Base-by-base conservation (phyloP, 2,113 vertebrate genomes). In the Myrmecobius fasciatus region DNA sequence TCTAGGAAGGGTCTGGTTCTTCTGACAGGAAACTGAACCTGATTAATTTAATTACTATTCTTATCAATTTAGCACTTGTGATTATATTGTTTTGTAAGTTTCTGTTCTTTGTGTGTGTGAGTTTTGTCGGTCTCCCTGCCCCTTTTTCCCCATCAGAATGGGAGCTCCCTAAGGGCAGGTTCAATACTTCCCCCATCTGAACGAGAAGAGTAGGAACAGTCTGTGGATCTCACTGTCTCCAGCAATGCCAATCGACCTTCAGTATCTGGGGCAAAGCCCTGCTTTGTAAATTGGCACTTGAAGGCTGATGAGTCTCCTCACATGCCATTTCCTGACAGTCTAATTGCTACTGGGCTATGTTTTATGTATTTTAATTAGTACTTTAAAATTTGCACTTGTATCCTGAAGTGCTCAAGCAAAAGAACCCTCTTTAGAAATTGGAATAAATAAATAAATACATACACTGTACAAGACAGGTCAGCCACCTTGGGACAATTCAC, bases 301-400 rank as follows among this genome's bases (percentile, higher is more conserved):
- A 91, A 24, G 8, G 25, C 52, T 90, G 60, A 31, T 49, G 36
- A 36, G 25, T 2, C 53, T 53, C 48, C 52, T 75, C 17, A 43
- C 22, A 22, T 3, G 28, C 83, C 51, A 53, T 46, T 94, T 92
- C 94, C 75, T 92, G 92, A 92, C 93, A 46, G 83, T 93, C 49
- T 93, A 93, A 95, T 94, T 92, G 91, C 89, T 88, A 24, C 48
- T 46, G 43, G 83, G 60, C 92, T 53, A 46, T 95, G 90, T 93
- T 95, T 96, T 96, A 97, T 93, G 94, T 91, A 89, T 95, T 96
- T 95, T 96, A 97, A 97, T 96, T 96, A 96, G 95, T 46, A 89
- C 94, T 96, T 97, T 97, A 97, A 94, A 95, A 95, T 97, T 97
- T 94, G 94, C 43, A 94, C 89, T 24, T 94, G 91, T 53, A 95